Evolutionary conservation across 2,113 vertebrate genomes (phyloP), one percentile per base, ranked within the genome.

Genomic region (Polypterus senegalus): DNA sequence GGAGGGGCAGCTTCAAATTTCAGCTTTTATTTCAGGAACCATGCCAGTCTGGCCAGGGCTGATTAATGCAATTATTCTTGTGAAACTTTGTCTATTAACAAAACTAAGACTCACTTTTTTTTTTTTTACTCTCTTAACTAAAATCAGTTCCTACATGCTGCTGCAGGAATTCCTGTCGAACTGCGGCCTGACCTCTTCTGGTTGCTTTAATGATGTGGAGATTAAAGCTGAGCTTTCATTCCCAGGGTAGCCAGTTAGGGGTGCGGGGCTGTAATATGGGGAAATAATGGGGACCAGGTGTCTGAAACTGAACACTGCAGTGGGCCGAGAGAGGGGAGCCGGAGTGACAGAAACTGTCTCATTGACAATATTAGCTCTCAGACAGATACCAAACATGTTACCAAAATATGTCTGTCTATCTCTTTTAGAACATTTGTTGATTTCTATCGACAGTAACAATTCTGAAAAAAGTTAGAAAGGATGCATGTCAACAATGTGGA

Each of bases 161-260:
- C 77, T 73, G 78, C 74, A 79, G 73, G 74, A 82, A 84, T 80
- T 81, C 73, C 78, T 83, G 80, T 81, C 82, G 76, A 82, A 73
- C 77, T 70, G 79, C 77, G 77, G 80, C 80, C 79, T 88, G 86
- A 88, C 86, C 83, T 81, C 75, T 71, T 74, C 77, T 68, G 74
- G 74, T 74, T 80, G 77, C 78, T 82, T 76, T 84, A 85, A 84
- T 84, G 82, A 85, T 83, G 84, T 77, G 74, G 83, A 87, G 83
- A 89, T 89, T 83, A 90, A 91, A 91, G 83, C 74, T 70, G 73
- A 70, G 72, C 76, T 77, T 79, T 79, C 79, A 83, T 89, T 91
- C 86, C 86, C 86, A 90, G 80, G 82, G 79, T 79, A 79, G 77
- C 77, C 78, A 81, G 73, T 69, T 80, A 81, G 82, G 79, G 85